Conservation (phyloP, 1,140 invertebrate species). For the Euura saliciscinereae region DNA sequence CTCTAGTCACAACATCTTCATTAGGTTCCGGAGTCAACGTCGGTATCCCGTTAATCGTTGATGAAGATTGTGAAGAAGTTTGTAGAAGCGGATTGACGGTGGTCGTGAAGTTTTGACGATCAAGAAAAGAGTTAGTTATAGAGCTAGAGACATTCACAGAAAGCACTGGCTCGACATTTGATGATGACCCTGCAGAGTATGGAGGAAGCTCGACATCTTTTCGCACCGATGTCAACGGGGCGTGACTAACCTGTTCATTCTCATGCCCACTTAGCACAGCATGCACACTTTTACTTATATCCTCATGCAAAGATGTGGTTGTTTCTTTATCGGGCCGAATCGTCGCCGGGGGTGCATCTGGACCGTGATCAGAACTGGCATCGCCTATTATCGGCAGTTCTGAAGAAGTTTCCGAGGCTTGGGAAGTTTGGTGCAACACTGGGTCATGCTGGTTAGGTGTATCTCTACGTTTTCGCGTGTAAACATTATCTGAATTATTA, state of each 20-base stretch:
- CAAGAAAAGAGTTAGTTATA: slow-evolving; percentile 2
- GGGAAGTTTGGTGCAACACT: slow-evolving; percentile 35
- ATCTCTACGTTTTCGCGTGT: slow-evolving; percentile 68
- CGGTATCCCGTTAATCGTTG: too few species aligned
- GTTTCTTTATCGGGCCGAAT: background rate
- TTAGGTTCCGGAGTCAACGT: background rate
- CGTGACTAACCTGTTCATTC: background rate
- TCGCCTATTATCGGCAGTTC: background rate
- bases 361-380: background rate
- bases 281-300: slow-evolving; percentile 43
- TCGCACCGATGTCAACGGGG: background rate
- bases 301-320: slow-evolving; percentile 17
- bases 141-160: slow-evolving; percentile 1
- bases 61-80: background rate
- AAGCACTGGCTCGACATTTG: background rate
- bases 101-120: background rate
- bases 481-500: slow-evolving; percentile 56
- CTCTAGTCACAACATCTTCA: background rate
- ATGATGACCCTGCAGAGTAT: background rate
- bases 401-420: slow-evolving; percentile 13
- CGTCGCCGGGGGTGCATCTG: background rate
- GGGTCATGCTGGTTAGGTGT: slow-evolving; percentile 67
- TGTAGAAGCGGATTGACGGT: background rate
- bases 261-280: slow-evolving; percentile 15
- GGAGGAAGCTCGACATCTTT: background rate